These are phyloP conservation scores for Hoplodrina ambigua DNA, from an alignment of 2,888 invertebrate species.

Conservation along the genomic window DNA sequence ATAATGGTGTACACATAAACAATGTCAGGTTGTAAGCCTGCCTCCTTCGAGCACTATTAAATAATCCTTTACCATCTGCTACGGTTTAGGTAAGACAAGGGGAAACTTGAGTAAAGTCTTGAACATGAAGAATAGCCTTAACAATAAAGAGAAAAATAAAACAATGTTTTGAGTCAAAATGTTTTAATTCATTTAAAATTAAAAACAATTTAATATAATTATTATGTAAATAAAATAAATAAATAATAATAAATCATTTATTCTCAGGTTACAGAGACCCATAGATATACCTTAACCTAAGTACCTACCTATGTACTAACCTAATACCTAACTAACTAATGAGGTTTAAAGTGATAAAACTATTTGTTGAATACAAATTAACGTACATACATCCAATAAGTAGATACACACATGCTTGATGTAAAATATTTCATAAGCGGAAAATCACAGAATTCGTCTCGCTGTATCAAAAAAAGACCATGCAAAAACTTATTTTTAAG, in stretches of 20 bases:
- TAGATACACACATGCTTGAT: no score
- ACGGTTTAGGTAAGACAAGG: slow-evolving; percentile 8
- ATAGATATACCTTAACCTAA: no score
- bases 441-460: slow-evolving; percentile 1
- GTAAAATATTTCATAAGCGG: not conserved
- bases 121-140: not conserved
- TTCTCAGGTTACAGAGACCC: no score
- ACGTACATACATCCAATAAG: no score
- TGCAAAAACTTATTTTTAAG: slow-evolving; percentile 44
- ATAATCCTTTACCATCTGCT: slow-evolving; percentile 47
- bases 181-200: not conserved
- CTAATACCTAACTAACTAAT: no score
- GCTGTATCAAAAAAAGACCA: slow-evolving; percentile 3
- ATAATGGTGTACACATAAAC: slow-evolving; percentile 36
- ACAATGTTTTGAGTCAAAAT: not conserved
- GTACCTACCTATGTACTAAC: no score
- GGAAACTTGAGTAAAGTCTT: not conserved
- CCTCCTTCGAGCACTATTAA: slow-evolving; percentile 32
- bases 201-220: not conserved
- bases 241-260: no score
- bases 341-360: no score
- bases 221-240: no score
- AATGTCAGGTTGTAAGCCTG: slow-evolving; percentile 38
- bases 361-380: no score
- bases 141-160: not conserved